Conservation (phyloP, 2,797 vertebrate genomes). For the Manis pentadactyla region DNA sequence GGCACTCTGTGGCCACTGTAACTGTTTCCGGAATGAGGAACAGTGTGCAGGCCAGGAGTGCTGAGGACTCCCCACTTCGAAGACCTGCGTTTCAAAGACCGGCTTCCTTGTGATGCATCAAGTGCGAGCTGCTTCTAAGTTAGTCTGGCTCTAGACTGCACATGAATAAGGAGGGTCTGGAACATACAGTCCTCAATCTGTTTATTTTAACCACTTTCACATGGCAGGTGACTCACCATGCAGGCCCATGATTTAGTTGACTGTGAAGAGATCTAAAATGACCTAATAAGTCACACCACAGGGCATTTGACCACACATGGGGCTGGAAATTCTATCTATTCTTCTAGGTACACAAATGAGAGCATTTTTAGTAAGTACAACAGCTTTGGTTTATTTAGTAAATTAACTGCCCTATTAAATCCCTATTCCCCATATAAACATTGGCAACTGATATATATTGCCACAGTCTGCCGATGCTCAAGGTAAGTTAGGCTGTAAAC, state of each 20-base stretch:
- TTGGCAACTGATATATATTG: neutral
- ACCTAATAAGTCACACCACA: neutral
- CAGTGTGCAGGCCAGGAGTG: neutral
- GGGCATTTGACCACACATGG: neutral
- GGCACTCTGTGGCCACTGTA: neutral
- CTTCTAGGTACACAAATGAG: neutral
- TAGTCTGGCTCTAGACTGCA: neutral
- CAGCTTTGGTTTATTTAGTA: neutral
- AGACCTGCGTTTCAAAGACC: neutral
- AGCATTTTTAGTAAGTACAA: neutral
- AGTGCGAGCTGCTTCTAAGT: neutral
- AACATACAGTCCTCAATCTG: fast-evolving
- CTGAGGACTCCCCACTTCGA: neutral
- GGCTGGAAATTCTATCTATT: neutral
- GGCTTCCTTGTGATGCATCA: neutral
- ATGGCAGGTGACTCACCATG: neutral
- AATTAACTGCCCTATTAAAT: neutral
- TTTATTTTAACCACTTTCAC: neutral
- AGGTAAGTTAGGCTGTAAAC: neutral
- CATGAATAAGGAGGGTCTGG: fast-evolving
- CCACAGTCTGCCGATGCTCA: neutral
- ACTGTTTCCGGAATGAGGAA: neutral
- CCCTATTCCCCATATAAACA: neutral
- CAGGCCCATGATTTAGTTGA: neutral
- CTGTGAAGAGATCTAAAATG: neutral